Evolutionary conservation across 2,113 vertebrate genomes (phyloP).

Genomic region (Etheostoma cragini): DNA sequence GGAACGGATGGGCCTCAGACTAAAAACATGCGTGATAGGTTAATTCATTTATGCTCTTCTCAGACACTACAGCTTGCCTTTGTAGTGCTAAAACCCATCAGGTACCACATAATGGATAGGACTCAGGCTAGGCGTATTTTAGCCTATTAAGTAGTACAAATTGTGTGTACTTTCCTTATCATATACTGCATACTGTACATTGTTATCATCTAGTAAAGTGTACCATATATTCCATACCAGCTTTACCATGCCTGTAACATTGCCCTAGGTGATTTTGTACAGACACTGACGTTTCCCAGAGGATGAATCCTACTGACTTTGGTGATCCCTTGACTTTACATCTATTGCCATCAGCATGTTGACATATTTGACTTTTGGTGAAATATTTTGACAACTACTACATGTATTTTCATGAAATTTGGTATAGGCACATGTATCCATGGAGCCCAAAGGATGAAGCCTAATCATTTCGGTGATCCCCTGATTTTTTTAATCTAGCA

Average conservation of each 20-base stretch:
- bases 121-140: neutral
- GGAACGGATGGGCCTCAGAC: slow-evolving; percentile 56
- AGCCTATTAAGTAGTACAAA: neutral
- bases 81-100: neutral
- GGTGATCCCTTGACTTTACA: neutral
- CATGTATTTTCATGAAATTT: neutral
- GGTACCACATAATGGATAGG: neutral
- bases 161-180: neutral
- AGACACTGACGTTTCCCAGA: neutral
- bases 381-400: neutral
- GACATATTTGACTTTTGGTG: neutral
- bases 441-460: neutral
- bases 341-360: neutral
- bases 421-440: neutral
- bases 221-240: neutral
- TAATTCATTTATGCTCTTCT: slow-evolving; percentile 57
- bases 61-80: neutral
- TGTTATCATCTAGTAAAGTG: neutral
- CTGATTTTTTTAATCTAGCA: neutral
- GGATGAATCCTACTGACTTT: neutral
- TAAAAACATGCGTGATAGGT: slow-evolving; percentile 54
- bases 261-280: neutral
- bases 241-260: neutral
- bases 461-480: neutral
- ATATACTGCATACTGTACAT: neutral